These are phyloP conservation scores for Ceratina calcarata DNA, from an alignment of 1,140 invertebrate genomes.

Conservation along the genomic window DNA sequence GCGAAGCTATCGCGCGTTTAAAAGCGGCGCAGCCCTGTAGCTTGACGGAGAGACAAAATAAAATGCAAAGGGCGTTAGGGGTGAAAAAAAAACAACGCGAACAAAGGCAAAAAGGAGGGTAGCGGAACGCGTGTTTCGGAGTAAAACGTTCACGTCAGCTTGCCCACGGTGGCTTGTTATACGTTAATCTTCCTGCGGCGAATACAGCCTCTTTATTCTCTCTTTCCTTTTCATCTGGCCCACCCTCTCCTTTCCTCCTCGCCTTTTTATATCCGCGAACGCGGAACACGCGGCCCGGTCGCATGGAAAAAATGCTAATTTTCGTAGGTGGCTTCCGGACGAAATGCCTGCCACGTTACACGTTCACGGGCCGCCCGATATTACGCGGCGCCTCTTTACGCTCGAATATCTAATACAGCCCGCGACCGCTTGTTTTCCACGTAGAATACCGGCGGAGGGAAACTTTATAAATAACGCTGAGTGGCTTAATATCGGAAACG, in stretches of 20 bases:
- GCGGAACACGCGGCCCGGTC: conserved; percentile 59
- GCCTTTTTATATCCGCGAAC: conserved; percentile 52
- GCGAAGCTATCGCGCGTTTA: conserved; percentile 13
- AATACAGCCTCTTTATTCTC: conserved; percentile 45
- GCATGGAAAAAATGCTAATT: conserved; percentile 69
- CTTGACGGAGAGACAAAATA: conserved; percentile 32
- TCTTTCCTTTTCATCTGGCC: conserved; percentile 22
- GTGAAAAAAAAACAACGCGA: neutral
- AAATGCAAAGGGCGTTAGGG: no score
- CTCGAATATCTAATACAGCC: conserved; percentile 58
- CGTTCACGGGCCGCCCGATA: conserved; percentile 26
- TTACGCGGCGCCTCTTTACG: conserved; percentile 59
- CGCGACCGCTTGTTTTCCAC: conserved; percentile 48
- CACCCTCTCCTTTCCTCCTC: neutral
- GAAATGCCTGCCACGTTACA: neutral
- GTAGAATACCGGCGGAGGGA: neutral
- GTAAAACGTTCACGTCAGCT: conserved; percentile 62
- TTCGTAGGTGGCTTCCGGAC: conserved; percentile 26
- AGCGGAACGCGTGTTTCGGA: conserved; percentile 47
- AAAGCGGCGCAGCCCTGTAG: neutral
- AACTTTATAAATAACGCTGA: conserved; percentile 56
- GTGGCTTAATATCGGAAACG: conserved; percentile 56
- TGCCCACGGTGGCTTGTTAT: conserved; percentile 60
- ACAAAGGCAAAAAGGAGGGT: neutral
- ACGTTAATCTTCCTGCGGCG: conserved; percentile 63